Conservation (phyloP, 2,888 invertebrate species). For the Euplagia quadripunctaria region DNA sequence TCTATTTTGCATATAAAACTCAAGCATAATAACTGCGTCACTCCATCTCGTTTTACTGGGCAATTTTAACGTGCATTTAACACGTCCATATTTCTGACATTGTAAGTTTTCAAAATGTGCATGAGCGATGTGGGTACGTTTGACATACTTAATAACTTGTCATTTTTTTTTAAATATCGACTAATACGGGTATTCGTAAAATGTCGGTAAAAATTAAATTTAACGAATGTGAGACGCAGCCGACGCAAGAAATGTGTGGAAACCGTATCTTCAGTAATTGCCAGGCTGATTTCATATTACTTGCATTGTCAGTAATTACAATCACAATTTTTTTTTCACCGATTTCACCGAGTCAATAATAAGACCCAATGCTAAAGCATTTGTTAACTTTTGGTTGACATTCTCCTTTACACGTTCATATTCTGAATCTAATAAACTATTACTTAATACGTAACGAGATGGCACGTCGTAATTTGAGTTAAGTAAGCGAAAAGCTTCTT, state of each 20-base stretch:
- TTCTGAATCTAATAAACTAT: constrained; percentile 17
- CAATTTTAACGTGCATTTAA: constrained; percentile 8
- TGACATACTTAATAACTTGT: constrained; percentile 13
- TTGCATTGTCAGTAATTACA: constrained; percentile 2
- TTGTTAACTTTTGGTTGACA: constrained; percentile 7
- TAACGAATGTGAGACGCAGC: constrained; percentile 3
- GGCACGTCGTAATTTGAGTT: constrained; percentile 16
- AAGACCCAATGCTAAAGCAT: constrained; percentile 4
- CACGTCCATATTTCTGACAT: constrained; percentile 5
- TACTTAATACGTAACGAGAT: constrained; percentile 11
- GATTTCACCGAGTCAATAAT: constrained; percentile 3
- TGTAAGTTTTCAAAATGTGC: constrained; percentile 5
- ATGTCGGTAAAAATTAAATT: constrained; percentile 2
- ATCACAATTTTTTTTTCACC: not conserved
- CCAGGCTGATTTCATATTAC: constrained; percentile 8
- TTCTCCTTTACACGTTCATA: constrained; percentile 14
- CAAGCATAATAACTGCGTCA: constrained; percentile 3
- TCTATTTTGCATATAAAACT: constrained; percentile 1
- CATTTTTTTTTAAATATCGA: not conserved
- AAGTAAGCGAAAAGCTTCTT: constrained; percentile 7
- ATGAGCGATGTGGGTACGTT: constrained; percentile 6
- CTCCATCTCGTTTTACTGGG: constrained; percentile 1
- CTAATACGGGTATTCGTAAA: not conserved
- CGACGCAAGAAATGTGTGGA: constrained; percentile 3
- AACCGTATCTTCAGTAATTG: constrained; percentile 1